phyloP scores from a whole-genome alignment of 2,888 invertebrate genomes.

The Caenorhabditis uteleia region DNA sequence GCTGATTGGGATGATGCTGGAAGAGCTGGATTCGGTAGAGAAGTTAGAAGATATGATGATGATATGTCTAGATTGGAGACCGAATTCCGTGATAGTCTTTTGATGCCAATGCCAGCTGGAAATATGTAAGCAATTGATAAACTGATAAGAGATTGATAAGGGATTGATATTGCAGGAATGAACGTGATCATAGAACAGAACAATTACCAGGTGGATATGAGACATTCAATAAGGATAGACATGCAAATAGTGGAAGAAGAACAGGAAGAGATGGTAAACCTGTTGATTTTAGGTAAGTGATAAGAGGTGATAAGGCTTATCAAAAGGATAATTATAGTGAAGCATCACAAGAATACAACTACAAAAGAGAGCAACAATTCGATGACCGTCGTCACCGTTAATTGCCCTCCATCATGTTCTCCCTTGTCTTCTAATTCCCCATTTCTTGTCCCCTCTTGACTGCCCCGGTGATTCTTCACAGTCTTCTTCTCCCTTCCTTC shows the following conservation, averaged over 20 bases:
- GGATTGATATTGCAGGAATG: conserved; percentile 37
- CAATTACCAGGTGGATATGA: conserved; percentile 69
- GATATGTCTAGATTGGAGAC: conserved; percentile 62
- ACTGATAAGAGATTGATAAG: background rate
- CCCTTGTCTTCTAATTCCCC: conserved; percentile 6
- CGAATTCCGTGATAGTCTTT: conserved; percentile 61
- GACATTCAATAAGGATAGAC: conserved; percentile 60
- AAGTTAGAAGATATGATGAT: conserved; percentile 53
- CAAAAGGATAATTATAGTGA: conserved; percentile 52
- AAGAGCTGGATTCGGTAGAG: conserved; percentile 41
- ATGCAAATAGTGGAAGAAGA: conserved; percentile 54
- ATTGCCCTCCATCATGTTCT: conserved; percentile 1
- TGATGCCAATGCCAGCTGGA: conserved; percentile 65
- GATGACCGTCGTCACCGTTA: conserved; percentile 44
- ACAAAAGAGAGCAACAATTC: conserved; percentile 60
- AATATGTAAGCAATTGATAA: conserved; percentile 47
- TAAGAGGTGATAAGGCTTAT: background rate
- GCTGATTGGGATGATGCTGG: conserved; percentile 68
- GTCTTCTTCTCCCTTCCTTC: too few species aligned
- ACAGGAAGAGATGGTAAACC: conserved; percentile 54
- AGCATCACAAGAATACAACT: conserved; percentile 63
- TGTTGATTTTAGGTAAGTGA: conserved; percentile 57
- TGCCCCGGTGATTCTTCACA: too few species aligned
- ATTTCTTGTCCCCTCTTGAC: too few species aligned
- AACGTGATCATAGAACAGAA: conserved; percentile 61